Percentiles rank a stretch among this genome's conserved stretches.
Conservation (phyloP, 1,140 invertebrate genomes). For the Drosophila grimshawi region DNA sequence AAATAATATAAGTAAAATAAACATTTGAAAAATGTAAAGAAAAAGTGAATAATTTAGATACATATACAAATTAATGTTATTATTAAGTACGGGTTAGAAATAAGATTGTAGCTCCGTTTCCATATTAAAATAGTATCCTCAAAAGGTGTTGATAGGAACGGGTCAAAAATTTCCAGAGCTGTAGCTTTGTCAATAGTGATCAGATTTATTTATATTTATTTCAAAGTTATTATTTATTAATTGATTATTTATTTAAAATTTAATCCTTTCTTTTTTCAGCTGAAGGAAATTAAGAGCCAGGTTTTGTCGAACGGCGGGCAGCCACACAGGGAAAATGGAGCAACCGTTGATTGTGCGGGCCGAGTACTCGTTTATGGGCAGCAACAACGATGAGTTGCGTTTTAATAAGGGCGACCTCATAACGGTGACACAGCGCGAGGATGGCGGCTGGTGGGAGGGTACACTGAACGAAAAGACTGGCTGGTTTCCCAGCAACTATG, state of each 20-base stretch:
- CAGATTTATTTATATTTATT: neutral
- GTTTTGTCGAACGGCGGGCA: conserved; percentile 2
- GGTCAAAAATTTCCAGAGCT: too few species aligned
- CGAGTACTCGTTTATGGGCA: conserved; percentile 96
- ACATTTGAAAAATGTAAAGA: neutral
- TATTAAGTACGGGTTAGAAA: too few species aligned
- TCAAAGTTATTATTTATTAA: too few species aligned
- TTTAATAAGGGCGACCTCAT: conserved; percentile 99
- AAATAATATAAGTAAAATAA: neutral
- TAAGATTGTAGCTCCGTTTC: too few species aligned
- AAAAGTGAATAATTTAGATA: too few species aligned
- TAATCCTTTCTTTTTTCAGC: neutral
- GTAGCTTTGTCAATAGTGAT: too few species aligned
- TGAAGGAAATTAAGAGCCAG: conserved; percentile 24
- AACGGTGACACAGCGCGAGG: conserved; percentile 95
- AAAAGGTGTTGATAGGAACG: too few species aligned
- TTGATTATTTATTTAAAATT: too few species aligned
- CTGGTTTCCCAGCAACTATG: conserved; percentile 99
- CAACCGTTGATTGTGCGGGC: conserved; percentile 93
- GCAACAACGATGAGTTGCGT: conserved; percentile 98
- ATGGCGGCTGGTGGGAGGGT: conserved; percentile 99
- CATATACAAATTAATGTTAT: too few species aligned
- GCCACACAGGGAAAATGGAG: conserved; percentile 61
- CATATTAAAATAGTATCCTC: too few species aligned
- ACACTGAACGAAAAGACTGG: conserved; percentile 97